A percentile compares a stretch with the other conserved stretches of the same genome.
Conservation (phyloP, 2,113 vertebrate species). For the Willisornis vidua region DNA sequence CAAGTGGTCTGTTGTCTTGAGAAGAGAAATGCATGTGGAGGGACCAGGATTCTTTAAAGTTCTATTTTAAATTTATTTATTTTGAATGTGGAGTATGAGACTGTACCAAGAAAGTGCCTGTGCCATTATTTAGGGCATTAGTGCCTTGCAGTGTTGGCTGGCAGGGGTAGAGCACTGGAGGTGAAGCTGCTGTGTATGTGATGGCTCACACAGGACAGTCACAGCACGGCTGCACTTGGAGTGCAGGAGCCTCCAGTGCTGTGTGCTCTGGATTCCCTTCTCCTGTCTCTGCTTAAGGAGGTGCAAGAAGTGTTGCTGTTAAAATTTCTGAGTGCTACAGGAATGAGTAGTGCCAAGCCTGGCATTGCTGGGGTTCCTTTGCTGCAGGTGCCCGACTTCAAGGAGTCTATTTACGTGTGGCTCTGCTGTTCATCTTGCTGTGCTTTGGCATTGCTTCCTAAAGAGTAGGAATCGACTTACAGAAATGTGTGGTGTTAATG, state of each 20-base stretch:
- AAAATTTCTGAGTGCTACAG: background rate
- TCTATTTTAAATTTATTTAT: background rate
- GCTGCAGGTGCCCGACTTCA: background rate
- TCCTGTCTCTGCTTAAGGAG: background rate
- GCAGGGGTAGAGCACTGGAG: background rate
- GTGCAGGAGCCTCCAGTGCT: background rate
- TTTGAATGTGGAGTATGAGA: background rate
- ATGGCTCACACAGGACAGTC: background rate
- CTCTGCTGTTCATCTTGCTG: background rate
- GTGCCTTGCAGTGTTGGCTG: background rate
- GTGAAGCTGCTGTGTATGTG: background rate
- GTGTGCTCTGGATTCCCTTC: background rate
- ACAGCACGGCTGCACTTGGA: rapidly evolving
- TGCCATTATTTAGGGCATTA: background rate
- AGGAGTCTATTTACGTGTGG: background rate
- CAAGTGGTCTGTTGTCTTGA: background rate
- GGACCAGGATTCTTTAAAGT: background rate
- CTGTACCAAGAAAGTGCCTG: background rate
- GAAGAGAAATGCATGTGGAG: background rate
- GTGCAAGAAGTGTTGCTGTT: background rate
- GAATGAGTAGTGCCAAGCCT: background rate
- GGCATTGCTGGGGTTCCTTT: background rate
- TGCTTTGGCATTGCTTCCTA: background rate
- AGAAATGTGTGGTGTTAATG: background rate
- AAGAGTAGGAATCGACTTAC: background rate